A percentile compares a stretch with the other conserved stretches of the same genome.
These are phyloP conservation scores for Hedya salicella DNA, from an alignment of 2,888 invertebrate genomes.

Conservation along the genomic window DNA sequence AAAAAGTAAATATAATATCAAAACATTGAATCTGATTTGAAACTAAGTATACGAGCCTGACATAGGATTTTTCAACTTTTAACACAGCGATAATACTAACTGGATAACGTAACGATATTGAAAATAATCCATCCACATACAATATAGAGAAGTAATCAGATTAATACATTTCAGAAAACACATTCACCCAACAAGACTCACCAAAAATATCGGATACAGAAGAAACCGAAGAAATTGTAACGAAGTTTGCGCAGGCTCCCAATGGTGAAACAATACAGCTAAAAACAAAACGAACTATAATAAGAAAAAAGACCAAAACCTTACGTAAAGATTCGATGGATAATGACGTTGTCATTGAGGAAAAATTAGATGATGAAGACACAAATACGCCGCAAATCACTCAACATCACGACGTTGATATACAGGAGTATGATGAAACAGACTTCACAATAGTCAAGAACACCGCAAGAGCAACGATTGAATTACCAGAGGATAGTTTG, in stretches of 20 bases:
- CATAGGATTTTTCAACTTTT: too few relatives aligned
- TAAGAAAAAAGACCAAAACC: conserved; percentile 73
- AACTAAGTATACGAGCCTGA: too few relatives aligned
- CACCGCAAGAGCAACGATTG: conserved; percentile 65
- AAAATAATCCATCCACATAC: too few relatives aligned
- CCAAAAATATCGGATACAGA: conserved; percentile 76
- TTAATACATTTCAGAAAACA: conserved; percentile 63
- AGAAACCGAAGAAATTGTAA: conserved; percentile 86
- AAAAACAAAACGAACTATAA: conserved; percentile 84
- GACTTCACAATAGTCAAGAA: conserved; percentile 53
- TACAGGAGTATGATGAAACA: conserved; percentile 71
- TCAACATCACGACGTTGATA: conserved; percentile 64
- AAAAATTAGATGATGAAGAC: conserved; percentile 64
- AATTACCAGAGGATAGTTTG: conserved; percentile 67
- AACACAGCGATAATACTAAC: too few relatives aligned
- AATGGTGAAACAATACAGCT: conserved; percentile 82
- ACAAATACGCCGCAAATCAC: conserved; percentile 41
- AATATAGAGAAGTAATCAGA: conserved; percentile 11
- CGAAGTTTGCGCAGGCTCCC: conserved; percentile 82
- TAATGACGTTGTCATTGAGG: conserved; percentile 83
- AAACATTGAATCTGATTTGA: too few relatives aligned
- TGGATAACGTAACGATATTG: too few relatives aligned
- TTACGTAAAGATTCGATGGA: conserved; percentile 53
- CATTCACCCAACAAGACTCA: conserved; percentile 52
- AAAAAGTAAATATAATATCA: too few relatives aligned